Evolutionary conservation across 1,140 invertebrate genomes (phyloP), one percentile per base, ranked within the genome.

Genomic region (Parapsyche elsis): DNA sequence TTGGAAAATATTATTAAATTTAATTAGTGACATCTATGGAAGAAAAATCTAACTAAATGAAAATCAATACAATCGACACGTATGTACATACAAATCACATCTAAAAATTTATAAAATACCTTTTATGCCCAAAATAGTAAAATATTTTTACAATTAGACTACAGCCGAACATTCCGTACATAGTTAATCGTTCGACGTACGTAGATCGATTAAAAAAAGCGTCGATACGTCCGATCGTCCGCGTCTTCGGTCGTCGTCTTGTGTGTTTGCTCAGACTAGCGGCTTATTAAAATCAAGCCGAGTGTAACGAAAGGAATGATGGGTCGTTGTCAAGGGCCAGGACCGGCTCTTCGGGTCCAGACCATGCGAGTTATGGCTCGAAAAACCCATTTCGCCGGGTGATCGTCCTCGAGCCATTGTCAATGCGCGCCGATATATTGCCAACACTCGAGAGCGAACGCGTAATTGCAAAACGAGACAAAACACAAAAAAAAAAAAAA

Each of bases 331-430:
- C 49, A 16, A 71, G 44, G 30, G 24, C 21, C 26, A 24, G 46
- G 46, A 77, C 75, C 75, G 75, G 73, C 46, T 49, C 53, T 53
- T 53, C 73, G 53, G 44, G 73, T 75, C 16, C 38, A n/a, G 57
- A 23, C 57, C 57, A 16, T 10, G 46, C 12, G 57, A 77, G 59
- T 77, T 77, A 77, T 77, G 57, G 23, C 59, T 64, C 53, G 26
- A 77, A 64, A 77, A 77, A 77, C 75, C 75, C 75, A 77, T 77
- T 77, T 77, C 75, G 53, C 73, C 57, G 64, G 64, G 64, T 67
- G 75, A 77, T 77, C 75, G 46, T 77, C 75, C 75, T 77, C 75
- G 75, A 77, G 75, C 75, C 75, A 77, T 77, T 77, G 75, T 77
- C 75, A 77, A 77, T 77, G 75, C 75, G 26, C 21, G 24, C 26